A percentile compares a stretch with the other conserved stretches of the same genome.
These are phyloP conservation scores for Bombus pyrosoma DNA, from an alignment of 1,140 invertebrate genomes.

Conservation along the genomic window DNA sequence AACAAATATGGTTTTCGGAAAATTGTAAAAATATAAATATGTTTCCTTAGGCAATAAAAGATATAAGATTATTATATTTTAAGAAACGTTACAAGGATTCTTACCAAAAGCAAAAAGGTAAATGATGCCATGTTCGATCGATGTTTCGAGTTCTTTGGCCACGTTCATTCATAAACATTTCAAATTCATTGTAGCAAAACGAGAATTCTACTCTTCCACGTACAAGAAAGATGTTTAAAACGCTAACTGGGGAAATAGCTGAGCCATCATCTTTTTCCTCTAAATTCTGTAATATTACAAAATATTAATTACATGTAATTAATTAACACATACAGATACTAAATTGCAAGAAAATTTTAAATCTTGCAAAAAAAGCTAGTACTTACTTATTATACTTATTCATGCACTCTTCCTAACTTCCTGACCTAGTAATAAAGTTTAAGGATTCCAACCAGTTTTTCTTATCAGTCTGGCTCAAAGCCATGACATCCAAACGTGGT, in stretches of 20 bases:
- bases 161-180: conserved; percentile 92
- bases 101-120: conserved; percentile 89
- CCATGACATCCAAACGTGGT: conserved; percentile 86
- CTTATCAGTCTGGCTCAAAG: conserved; percentile 86
- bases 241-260: conserved; percentile 78
- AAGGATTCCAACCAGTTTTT: conserved; percentile 86
- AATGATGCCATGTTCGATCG: conserved; percentile 91
- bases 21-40: conserved; percentile 76
- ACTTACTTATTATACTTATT: too few species aligned
- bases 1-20: conserved; percentile 91
- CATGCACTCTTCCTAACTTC: too few species aligned
- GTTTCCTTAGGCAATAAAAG: neutral
- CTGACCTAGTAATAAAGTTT: conserved; percentile 78
- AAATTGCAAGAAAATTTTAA: too few species aligned
- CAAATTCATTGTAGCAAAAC: conserved; percentile 93
- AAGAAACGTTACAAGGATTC: neutral
- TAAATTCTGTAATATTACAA: conserved; percentile 71
- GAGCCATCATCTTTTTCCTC: conserved; percentile 77
- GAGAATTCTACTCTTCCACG: conserved; percentile 87
- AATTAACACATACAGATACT: neutral
- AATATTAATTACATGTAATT: neutral
- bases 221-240: conserved; percentile 75
- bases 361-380: too few species aligned
- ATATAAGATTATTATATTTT: neutral
- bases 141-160: conserved; percentile 89